Conservation (phyloP, 2,797 vertebrate species). For the Crenuchus spilurus region DNA sequence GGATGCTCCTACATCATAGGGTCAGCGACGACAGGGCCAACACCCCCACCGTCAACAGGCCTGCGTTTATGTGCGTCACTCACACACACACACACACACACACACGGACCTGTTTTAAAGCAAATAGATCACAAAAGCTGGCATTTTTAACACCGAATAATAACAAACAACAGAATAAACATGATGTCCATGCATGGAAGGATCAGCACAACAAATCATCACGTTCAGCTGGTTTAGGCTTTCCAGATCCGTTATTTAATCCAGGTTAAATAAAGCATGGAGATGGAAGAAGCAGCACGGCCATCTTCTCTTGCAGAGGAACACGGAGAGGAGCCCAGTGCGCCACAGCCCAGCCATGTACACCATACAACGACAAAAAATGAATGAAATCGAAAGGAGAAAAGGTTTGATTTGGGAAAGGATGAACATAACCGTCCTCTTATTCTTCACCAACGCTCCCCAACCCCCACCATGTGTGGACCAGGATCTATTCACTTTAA, state of each 20-base stretch:
- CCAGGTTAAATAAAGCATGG: conserved; percentile 34
- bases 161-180: no score
- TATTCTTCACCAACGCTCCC: conserved; percentile 65
- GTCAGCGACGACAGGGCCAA: conserved; percentile 26
- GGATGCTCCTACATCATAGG: conserved; percentile 16
- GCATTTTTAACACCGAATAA: no score
- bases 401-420: background rate
- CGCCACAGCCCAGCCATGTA: conserved; percentile 7
- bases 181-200: no score
- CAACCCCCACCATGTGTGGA: conserved; percentile 71
- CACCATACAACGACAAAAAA: background rate
- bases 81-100: conserved; percentile 1
- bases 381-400: conserved; percentile 7
- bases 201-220: no score
- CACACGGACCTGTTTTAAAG: background rate
- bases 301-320: conserved; percentile 57
- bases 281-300: conserved; percentile 53
- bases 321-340: conserved; percentile 45
- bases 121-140: background rate
- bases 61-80: conserved; percentile 35
- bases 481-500: conserved; percentile 48
- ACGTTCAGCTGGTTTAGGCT: background rate
- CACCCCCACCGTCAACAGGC: conserved; percentile 43
- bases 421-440: conserved; percentile 32
- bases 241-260: conserved; percentile 33